Conservation (phyloP, 1,140 invertebrate genomes). For the Dryas iulia region DNA sequence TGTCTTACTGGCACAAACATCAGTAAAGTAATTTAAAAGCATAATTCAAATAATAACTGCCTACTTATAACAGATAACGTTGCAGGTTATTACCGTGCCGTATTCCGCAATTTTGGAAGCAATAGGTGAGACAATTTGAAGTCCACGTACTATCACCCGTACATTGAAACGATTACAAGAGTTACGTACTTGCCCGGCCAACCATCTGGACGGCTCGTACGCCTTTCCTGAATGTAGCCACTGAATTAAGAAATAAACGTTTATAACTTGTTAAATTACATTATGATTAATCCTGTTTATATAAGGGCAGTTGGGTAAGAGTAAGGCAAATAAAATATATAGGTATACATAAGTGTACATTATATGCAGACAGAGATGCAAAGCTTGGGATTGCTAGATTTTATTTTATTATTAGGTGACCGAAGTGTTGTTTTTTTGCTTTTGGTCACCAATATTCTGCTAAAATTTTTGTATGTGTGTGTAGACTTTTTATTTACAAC, state of each 20-base stretch:
- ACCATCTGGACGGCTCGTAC: slow-evolving; percentile 98
- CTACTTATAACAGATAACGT: too few species aligned
- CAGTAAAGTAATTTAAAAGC: too few species aligned
- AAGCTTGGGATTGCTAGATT: slow-evolving; percentile 45
- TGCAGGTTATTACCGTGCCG: too few species aligned
- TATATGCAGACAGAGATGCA: slow-evolving; percentile 66
- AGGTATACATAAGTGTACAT: slow-evolving; percentile 13
- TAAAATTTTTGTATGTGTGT: not conserved
- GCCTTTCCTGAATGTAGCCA: slow-evolving; percentile 99
- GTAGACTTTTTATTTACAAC: too few species aligned
- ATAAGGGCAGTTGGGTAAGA: slow-evolving; percentile 28
- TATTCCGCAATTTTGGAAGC: not conserved
- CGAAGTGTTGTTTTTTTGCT: slow-evolving; percentile 11
- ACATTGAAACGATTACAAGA: slow-evolving; percentile 62
- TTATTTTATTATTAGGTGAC: slow-evolving; percentile 26
- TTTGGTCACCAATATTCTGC: slow-evolving; percentile 28
- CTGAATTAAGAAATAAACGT: slow-evolving; percentile 84
- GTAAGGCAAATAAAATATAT: slow-evolving; percentile 55
- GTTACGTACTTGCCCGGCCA: slow-evolving; percentile 98
- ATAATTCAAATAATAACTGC: too few species aligned
- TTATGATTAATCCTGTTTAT: slow-evolving; percentile 29
- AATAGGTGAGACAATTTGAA: not conserved
- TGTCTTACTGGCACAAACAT: too few species aligned
- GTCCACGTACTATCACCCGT: slow-evolving; percentile 15
- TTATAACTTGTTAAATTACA: slow-evolving; percentile 50